phyloP scores from a whole-genome alignment of 2,113 vertebrate species.

The Pardalotus punctatus region DNA sequence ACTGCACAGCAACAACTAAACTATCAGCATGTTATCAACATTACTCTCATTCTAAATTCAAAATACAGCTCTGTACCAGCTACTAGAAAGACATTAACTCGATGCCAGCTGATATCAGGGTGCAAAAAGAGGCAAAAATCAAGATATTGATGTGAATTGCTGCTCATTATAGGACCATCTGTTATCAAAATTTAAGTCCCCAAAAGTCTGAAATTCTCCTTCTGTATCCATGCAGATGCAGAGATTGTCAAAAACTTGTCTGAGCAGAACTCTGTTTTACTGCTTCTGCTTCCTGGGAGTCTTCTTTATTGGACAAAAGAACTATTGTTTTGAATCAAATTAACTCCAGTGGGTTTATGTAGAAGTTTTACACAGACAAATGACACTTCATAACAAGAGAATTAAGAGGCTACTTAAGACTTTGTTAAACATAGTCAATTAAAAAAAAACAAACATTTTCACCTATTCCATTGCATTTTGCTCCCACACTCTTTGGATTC shows the following conservation, averaged over 20 bases:
- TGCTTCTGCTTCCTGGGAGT: not conserved
- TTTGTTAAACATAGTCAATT: not conserved
- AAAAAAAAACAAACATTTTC: not conserved
- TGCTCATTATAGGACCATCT: not conserved
- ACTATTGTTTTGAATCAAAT: constrained; percentile 1
- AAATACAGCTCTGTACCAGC: not conserved
- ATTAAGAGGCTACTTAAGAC: not conserved
- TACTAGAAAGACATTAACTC: not conserved
- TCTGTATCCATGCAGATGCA: not conserved
- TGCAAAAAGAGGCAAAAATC: not conserved
- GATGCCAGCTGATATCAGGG: not conserved
- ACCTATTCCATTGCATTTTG: not conserved
- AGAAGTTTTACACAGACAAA: not conserved
- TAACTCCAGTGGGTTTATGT: not conserved
- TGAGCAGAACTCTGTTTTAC: not conserved
- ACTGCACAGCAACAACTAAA: not conserved
- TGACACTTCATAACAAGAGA: not conserved
- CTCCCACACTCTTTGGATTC: accelerated
- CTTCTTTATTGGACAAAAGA: not conserved
- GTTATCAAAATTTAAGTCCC: not conserved
- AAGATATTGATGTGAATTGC: not conserved
- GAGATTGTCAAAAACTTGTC: not conserved
- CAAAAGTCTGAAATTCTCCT: not conserved
- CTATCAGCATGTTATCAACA: not conserved
- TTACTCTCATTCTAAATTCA: not conserved